phyloP scores from a whole-genome alignment of 2,113 vertebrate genomes.

The Atherinomorus stipes region DNA sequence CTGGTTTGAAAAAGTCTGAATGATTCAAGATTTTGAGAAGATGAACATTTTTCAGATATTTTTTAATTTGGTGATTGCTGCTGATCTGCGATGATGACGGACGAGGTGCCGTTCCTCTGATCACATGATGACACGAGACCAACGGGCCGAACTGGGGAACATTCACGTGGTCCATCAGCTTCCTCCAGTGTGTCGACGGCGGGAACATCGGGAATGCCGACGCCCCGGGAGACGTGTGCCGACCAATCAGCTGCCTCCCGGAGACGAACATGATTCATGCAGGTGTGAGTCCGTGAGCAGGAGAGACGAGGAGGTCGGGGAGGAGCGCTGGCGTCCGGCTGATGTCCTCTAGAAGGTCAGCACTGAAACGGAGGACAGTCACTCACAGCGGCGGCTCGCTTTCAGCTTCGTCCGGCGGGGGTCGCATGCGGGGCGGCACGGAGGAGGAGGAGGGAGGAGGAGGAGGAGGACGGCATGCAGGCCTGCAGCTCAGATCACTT shows the following conservation, averaged over 20 bases:
- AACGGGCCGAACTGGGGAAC: background rate
- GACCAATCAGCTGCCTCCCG: background rate
- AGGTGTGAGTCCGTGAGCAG: constrained; percentile 40
- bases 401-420: constrained; percentile 8
- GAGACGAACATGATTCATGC: constrained; percentile 46
- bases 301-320: constrained; percentile 25
- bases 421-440: constrained; percentile 50
- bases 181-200: background rate
- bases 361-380: constrained; percentile 67
- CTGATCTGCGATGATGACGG: background rate
- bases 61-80: no score
- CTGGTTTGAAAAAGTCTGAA: no score
- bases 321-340: constrained; percentile 11
- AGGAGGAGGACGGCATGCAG: constrained; percentile 41
- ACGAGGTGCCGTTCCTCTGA: background rate
- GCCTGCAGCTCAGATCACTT: constrained; percentile 77
- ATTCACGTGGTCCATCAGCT: constrained; percentile 6
- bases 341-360: constrained; percentile 70
- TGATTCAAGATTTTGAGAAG: no score
- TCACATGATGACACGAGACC: background rate
- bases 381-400: constrained; percentile 31
- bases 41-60: no score
- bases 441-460: constrained; percentile 17
- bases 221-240: background rate
- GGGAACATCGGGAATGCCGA: no score